Base-by-base conservation (phyloP, 2,113 vertebrate genomes). In the Cyprinus carpio region DNA sequence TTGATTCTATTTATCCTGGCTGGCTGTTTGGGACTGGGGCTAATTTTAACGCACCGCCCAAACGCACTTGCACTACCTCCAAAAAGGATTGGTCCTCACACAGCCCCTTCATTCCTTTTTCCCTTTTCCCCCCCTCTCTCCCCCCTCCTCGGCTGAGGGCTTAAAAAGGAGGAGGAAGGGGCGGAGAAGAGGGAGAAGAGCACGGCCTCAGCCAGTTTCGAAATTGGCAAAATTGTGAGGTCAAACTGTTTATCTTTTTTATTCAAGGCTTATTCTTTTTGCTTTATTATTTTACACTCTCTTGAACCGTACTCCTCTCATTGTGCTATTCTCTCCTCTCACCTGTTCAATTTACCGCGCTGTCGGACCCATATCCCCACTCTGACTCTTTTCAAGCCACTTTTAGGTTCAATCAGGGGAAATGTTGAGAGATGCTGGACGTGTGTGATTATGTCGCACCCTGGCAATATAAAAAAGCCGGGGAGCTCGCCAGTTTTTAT, bases 1-100 rank as follows among this genome's bases (percentile, higher is more conserved):
- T n/a, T n/a, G n/a, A n/a, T 94, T 95, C 94, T 95, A 96, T 96
- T 95, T 95, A 95, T 95, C 90, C 89, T 90, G 89, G 90, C 92
- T 90, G 93, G 90, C 93, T 95, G 94, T 95, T 96, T 95, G 94
- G 94, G 94, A 94, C 94, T 94, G 93, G 87, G 93, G 93, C 95
- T 95, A 95, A n/a, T n/a, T n/a, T 95, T 94, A 95, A 95, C 94
- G 94, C 90, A 85, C 91, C 89, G 91, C 92, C n/a, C n/a, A n/a
- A 88, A 91, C 88, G 93, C n/a, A n/a, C n/a, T n/a, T n/a, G n/a
- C n/a, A n/a, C 93, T 95, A 95, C 93, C 90, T 91, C 92, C 90
- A 91, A 95, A 94, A 94, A 93, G 92, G 93, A 95, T 94, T 93
- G 90, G 92, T 92, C 91, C 90, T n/a, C 91, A 92, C 92, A 92